Evolutionary conservation across 2,113 vertebrate genomes (phyloP).

Genomic region (Petaurus breviceps): DNA sequence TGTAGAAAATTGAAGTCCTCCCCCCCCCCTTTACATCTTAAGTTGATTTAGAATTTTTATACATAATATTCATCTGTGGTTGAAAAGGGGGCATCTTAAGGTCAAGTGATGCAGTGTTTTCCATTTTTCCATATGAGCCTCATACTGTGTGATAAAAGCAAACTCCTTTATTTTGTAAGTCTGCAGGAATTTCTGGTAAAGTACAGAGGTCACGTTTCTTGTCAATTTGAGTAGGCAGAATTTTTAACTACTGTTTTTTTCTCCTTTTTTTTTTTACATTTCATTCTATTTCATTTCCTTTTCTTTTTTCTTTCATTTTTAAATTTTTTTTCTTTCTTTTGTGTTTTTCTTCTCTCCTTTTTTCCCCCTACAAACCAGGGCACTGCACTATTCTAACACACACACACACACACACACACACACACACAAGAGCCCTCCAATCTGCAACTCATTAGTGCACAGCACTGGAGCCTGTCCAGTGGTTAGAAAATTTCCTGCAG

Average conservation of each 20-base stretch:
- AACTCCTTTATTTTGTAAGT: constrained; percentile 87
- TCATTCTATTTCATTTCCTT: neutral
- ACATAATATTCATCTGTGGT: constrained; percentile 87
- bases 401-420: constrained; percentile 87
- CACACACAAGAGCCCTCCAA: constrained; percentile 88
- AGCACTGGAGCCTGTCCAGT: constrained; percentile 90
- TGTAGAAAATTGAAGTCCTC: constrained; percentile 76
- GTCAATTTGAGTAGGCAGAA: constrained; percentile 87
- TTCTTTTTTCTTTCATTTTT: neutral
- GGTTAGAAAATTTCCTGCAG: constrained; percentile 89
- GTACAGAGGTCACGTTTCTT: constrained; percentile 89
- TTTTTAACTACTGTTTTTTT: constrained; percentile 85
- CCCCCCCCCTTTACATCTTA: constrained; percentile 79
- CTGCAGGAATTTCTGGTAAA: constrained; percentile 91
- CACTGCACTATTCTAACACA: constrained; percentile 85
- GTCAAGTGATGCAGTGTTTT: constrained; percentile 95
- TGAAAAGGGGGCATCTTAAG: constrained; percentile 88
- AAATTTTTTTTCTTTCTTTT: neutral
- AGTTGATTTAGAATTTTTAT: constrained; percentile 88
- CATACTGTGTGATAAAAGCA: constrained; percentile 86
- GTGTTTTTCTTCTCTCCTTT: neutral
- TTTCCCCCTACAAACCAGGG: constrained; percentile 76
- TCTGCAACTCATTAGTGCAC: constrained; percentile 94
- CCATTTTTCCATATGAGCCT: constrained; percentile 90
- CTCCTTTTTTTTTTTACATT: constrained; percentile 38